A percentile compares a stretch with the other conserved stretches of the same genome.
Conservation (phyloP, 2,888 invertebrate genomes). For the Helicoverpa assulta region DNA sequence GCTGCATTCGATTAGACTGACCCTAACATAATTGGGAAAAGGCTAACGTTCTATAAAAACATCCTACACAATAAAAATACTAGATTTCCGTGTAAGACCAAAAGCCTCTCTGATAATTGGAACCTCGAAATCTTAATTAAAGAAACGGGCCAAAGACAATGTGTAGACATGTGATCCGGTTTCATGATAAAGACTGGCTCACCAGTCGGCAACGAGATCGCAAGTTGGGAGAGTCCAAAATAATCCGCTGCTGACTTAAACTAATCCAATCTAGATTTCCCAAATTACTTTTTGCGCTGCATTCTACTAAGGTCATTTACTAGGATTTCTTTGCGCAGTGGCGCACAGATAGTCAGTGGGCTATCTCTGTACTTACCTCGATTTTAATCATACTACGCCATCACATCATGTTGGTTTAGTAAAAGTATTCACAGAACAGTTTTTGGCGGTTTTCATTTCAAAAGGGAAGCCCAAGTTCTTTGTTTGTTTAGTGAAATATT, state of each 20-base stretch:
- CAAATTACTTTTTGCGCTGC: conserved; percentile 43
- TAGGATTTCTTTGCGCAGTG: conserved; percentile 14
- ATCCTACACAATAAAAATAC: background rate
- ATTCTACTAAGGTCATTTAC: conserved; percentile 31
- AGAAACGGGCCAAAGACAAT: conserved; percentile 36
- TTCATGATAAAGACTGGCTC: conserved; percentile 31
- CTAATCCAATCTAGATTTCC: conserved; percentile 58
- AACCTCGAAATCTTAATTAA: conserved; percentile 51
- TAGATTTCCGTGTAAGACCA: conserved; percentile 3
- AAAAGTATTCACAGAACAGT: background rate
- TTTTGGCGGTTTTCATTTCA: background rate
- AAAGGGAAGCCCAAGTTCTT: too few relatives aligned
- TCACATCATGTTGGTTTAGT: background rate
- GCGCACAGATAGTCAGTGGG: too few relatives aligned
- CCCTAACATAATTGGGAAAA: too few relatives aligned
- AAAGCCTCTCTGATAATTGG: conserved; percentile 24
- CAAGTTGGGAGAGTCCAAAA: conserved; percentile 35
- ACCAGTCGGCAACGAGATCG: conserved; percentile 44
- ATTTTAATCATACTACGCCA: background rate
- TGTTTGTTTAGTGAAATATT: too few relatives aligned
- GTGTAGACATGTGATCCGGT: conserved; percentile 40
- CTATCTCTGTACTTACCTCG: background rate
- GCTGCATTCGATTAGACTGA: too few relatives aligned
- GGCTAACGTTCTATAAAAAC: too few relatives aligned
- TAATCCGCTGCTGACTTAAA: conserved; percentile 52